Evolutionary conservation across 2,113 vertebrate genomes (phyloP).

Genomic region (Malurus alboscapulatus): DNA sequence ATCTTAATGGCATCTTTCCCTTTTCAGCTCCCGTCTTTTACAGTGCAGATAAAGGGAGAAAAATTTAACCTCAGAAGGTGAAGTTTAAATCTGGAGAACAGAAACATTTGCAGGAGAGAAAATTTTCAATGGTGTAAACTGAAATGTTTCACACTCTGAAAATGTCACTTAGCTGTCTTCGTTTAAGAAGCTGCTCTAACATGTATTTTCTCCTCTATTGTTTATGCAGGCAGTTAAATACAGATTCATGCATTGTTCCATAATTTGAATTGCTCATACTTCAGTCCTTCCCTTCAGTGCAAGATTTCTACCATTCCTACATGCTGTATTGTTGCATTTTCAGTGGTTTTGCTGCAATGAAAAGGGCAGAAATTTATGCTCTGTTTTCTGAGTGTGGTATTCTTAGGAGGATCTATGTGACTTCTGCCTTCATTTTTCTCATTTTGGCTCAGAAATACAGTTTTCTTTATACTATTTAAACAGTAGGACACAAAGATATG

Average conservation of each 20-base stretch:
- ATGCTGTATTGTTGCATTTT: neutral
- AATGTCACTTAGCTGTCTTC: neutral
- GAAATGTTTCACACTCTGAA: neutral
- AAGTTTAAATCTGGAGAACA: neutral
- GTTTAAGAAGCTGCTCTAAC: neutral
- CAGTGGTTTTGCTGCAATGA: neutral
- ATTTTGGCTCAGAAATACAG: neutral
- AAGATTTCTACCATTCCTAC: neutral
- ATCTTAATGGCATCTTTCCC: neutral
- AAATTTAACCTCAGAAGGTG: neutral
- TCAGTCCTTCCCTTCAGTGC: neutral
- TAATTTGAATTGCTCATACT: neutral
- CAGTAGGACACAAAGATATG: neutral
- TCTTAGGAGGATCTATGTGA: neutral
- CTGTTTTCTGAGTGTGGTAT: neutral
- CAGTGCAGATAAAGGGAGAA: neutral
- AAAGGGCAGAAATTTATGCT: neutral
- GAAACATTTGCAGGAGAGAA: neutral
- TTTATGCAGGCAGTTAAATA: neutral
- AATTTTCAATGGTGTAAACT: neutral
- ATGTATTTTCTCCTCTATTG: neutral
- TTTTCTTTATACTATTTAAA: neutral
- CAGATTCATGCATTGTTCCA: neutral
- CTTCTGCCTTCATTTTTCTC: neutral
- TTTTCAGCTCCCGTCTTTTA: neutral